These are phyloP conservation scores for Discoglossus pictus DNA, from an alignment of 2,797 vertebrate genomes.

Conservation along the genomic window DNA sequence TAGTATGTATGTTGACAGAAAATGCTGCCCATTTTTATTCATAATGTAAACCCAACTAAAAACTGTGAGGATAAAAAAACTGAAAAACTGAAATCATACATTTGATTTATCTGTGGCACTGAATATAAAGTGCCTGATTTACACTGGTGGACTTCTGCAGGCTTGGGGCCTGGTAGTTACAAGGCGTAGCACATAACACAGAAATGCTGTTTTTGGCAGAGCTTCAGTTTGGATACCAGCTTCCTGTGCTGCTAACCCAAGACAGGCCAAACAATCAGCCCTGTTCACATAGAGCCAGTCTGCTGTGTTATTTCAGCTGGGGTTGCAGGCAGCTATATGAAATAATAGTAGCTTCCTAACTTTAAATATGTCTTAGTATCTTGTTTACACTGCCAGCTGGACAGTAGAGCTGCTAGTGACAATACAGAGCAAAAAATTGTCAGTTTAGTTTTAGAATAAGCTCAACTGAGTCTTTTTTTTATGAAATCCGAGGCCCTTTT, in stretches of 20 bases:
- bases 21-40: too few species aligned
- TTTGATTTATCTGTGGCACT: too few species aligned
- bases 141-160: constrained; percentile 19
- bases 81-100: too few species aligned
- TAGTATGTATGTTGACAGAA: too few species aligned
- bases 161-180: constrained; percentile 2
- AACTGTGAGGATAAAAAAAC: too few species aligned
- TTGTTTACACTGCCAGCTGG: constrained; percentile 26
- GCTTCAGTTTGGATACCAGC: constrained; percentile 44
- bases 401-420: constrained; percentile 26
- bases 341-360: constrained; percentile 43
- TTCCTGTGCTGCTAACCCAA: constrained; percentile 42
- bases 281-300: constrained; percentile 46
- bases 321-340: constrained; percentile 23
- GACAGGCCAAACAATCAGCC: constrained; percentile 39
- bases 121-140: constrained; percentile 6
- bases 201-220: constrained; percentile 46
- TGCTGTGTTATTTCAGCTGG: constrained; percentile 50
- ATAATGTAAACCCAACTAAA: too few species aligned
- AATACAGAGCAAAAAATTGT: constrained; percentile 22
- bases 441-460: too few species aligned
- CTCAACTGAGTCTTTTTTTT: too few species aligned
- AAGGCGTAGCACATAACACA: constrained; percentile 34
- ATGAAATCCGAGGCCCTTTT: too few species aligned
- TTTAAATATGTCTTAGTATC: constrained; percentile 26